Evolutionary conservation across 2,113 vertebrate species (phyloP), one percentile per base, ranked within the genome.

Genomic region (Nymphicus hollandicus): DNA sequence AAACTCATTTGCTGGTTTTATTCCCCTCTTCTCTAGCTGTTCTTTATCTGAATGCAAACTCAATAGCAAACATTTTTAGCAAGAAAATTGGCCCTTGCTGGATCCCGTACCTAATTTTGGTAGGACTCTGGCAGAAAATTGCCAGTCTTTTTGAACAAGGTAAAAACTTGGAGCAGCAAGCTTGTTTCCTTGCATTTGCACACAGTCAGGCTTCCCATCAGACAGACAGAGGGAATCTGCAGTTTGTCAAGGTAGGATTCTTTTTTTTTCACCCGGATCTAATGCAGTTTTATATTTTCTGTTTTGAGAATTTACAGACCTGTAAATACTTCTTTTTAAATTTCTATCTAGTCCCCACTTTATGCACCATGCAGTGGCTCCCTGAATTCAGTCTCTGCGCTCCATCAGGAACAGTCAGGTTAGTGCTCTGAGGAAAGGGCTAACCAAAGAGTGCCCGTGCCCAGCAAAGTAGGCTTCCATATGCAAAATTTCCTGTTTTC

Each of bases 361-460:
- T 28, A 6, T 0, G 4, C 52, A 37, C 19, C 37, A 1, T 46
- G 49, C 95, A 72, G 89, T 8, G 13, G 71, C 43, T 15, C 60
- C 93, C 78, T 25, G 69, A 39, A 29, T 43, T 46, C 31, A 37
- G 70, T 77, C 50, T 81, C 91, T 68, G 71, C 17, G 11, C 94
- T 72, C 93, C 86, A 33, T 46, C 39, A 2, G 49, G 83, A 92
- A 15, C 86, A 80, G 49, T 63, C 88, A 84, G 91, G 96, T 94
- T 88, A 76, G 85, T 43, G 88, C 82, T 46, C 74, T 63, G 1
- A 73, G 89, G 94, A 97, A 95, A 96, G 97, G 96, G 98, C 97
- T 96, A 95, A 83, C 77, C 69, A 6, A 60, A 91, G 68, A 87
- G 82, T 81, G 81, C 47, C 82, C 63, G 2, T 37, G 88, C 89